These are phyloP conservation scores for Diuraphis noxia DNA, from an alignment of 1,140 invertebrate genomes.

Conservation along the genomic window DNA sequence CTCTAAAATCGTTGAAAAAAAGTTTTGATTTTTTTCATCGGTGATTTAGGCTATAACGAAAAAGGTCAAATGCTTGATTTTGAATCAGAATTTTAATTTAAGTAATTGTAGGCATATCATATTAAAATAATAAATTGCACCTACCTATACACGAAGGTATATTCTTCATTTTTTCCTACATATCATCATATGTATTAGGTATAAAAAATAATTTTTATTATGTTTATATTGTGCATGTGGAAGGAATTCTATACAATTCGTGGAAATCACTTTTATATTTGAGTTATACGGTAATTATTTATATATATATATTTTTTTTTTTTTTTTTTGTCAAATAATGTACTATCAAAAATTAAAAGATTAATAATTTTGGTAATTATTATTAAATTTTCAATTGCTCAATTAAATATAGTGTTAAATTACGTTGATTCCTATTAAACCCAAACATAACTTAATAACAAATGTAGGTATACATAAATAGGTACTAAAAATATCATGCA, in stretches of 20 bases:
- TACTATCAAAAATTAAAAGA: neutral
- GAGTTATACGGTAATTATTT: neutral
- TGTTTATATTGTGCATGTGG: too few relatives aligned
- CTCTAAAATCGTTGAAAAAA: neutral
- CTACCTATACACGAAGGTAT: too few relatives aligned
- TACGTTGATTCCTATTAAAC: neutral
- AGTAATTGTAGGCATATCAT: too few relatives aligned
- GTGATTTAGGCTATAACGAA: neutral
- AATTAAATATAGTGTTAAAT: neutral
- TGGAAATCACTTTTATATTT: too few relatives aligned
- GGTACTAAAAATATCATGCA: neutral
- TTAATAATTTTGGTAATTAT: neutral
- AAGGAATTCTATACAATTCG: too few relatives aligned
- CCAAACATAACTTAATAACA: neutral
- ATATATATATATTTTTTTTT: too few relatives aligned
- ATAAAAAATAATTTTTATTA: too few relatives aligned
- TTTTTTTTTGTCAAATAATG: neutral
- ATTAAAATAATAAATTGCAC: too few relatives aligned
- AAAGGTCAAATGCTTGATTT: neutral
- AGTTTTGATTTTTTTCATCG: neutral
- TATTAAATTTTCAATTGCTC: neutral
- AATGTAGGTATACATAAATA: neutral
- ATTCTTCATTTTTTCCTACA: too few relatives aligned
- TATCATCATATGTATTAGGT: too few relatives aligned
- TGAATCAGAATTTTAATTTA: neutral